Evolutionary conservation across 1,140 invertebrate genomes (phyloP).

Genomic region (Scaptomyza graminum): DNA sequence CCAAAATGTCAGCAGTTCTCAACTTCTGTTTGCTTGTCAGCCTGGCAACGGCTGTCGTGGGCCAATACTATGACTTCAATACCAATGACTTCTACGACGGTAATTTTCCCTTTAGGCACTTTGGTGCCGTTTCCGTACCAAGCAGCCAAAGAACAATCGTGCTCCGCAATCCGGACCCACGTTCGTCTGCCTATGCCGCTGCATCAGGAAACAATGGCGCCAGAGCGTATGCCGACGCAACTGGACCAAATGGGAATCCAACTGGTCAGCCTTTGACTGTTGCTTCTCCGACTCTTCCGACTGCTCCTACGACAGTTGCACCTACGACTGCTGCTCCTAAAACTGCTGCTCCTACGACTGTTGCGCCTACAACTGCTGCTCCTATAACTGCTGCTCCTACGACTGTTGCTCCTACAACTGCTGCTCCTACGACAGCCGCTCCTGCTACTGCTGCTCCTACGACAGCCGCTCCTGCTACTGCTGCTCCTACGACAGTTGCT

Average conservation of each 20-base stretch:
- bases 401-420: neutral
- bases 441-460: too few species aligned
- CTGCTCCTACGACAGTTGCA: too few species aligned
- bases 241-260: conserved; percentile 24
- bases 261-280: neutral
- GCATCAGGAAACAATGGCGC: conserved; percentile 59
- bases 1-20: conserved; percentile 22
- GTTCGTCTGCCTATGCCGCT: conserved; percentile 54
- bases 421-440: conserved; percentile 6
- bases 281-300: too few species aligned
- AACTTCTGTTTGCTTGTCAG: conserved; percentile 17
- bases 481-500: neutral
- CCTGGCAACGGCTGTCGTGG: conserved; percentile 6
- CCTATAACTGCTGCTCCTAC: neutral
- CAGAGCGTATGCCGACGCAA: conserved; percentile 53
- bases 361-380: neutral
- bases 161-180: neutral
- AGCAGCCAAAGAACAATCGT: neutral
- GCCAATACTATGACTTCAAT: conserved; percentile 34
- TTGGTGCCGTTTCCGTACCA: neutral
- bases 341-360: too few species aligned
- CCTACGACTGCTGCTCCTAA: neutral
- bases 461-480: neutral
- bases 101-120: neutral
- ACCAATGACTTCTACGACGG: conserved; percentile 24